phyloP scores from a whole-genome alignment of 2,113 vertebrate genomes.

The Pseudorasbora parva region DNA sequence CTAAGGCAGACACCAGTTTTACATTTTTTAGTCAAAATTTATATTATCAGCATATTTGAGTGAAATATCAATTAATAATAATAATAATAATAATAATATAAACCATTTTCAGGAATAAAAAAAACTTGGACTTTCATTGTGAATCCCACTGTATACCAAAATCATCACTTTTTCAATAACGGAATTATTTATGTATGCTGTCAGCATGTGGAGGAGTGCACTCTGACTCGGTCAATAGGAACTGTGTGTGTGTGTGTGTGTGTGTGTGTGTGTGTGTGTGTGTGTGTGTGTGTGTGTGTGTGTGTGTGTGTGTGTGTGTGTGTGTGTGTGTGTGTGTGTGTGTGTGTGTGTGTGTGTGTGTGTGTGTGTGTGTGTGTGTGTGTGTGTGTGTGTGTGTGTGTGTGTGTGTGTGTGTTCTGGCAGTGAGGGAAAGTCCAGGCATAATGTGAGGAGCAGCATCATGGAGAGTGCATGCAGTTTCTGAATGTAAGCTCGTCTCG shows the following conservation, averaged over 20 bases:
- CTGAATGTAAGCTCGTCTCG: constrained; percentile 42
- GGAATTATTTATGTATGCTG: background rate
- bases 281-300: background rate
- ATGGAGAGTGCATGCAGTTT: constrained; percentile 28
- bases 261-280: background rate
- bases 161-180: background rate
- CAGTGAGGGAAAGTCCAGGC: background rate
- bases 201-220: background rate
- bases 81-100: background rate
- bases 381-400: background rate
- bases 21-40: background rate
- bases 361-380: no score
- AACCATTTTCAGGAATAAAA: background rate
- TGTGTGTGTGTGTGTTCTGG: background rate
- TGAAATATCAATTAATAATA: background rate
- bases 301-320: background rate
- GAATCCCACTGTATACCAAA: background rate
- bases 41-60: background rate
- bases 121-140: background rate
- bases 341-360: background rate
- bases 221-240: background rate
- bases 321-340: background rate
- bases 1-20: no score
- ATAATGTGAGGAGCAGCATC: background rate
- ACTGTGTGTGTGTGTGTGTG: background rate